phyloP scores from a whole-genome alignment of 37 sponge, comb jelly and placozoan genomes.

The Amphimedon queenslandica region DNA sequence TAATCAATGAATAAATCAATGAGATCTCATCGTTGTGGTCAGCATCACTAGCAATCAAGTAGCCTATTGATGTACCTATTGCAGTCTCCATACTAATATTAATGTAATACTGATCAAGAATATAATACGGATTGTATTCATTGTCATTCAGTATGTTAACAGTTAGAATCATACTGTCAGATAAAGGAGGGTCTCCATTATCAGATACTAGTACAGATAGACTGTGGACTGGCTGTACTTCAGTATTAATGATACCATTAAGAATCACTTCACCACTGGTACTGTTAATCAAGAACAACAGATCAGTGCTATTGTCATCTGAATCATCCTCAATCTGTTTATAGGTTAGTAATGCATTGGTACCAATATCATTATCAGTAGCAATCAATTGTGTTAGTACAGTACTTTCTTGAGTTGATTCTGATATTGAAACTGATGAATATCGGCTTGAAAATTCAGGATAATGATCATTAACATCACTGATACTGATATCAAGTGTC shows the following conservation, averaged over 20 bases:
- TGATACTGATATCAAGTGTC: conserved; percentile 22
- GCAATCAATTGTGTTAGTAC: conserved; percentile 23
- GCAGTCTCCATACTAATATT: conserved; percentile 25
- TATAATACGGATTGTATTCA: conserved; percentile 46
- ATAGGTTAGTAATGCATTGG: conserved; percentile 45
- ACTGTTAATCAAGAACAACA: conserved; percentile 52
- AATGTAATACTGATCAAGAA: conserved; percentile 8
- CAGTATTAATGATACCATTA: conserved; percentile 14
- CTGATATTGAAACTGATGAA: conserved; percentile 42
- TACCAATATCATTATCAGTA: conserved; percentile 57
- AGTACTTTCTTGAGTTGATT: conserved; percentile 31
- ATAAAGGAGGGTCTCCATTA: conserved; percentile 40
- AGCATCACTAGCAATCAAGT: conserved; percentile 44
- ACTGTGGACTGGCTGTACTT: conserved; percentile 23
- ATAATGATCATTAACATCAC: conserved; percentile 66
- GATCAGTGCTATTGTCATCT: no score
- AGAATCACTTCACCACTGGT: conserved; percentile 30
- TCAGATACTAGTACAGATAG: conserved; percentile 46
- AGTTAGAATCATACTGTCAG: conserved; percentile 29
- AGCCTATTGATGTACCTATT: conserved; percentile 37
- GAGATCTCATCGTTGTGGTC: conserved; percentile 17
- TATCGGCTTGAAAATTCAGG: conserved; percentile 45
- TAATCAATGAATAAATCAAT: conserved; percentile 22
- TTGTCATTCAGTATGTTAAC: conserved; percentile 40
- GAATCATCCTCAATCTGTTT: conserved; percentile 20